A percentile compares a stretch with the other conserved stretches of the same genome.
These are phyloP conservation scores for Toxonevra muliebris DNA, from an alignment of 2,888 invertebrate genomes.

Conservation along the genomic window DNA sequence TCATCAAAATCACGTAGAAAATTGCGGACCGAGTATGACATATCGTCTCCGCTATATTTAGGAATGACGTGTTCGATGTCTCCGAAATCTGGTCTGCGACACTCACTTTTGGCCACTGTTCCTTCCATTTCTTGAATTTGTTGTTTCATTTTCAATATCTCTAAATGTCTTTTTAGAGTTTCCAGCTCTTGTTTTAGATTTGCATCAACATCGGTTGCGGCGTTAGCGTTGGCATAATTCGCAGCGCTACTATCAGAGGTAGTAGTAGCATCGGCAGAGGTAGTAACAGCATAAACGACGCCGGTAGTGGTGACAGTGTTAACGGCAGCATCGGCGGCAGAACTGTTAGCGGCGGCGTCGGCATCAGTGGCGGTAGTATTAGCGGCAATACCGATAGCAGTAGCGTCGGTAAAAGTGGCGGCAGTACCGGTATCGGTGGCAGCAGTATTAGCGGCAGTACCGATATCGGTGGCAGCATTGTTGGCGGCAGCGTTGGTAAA, in stretches of 20 bases:
- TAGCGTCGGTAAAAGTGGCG: neutral
- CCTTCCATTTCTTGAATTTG: neutral
- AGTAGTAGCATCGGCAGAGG: too few species aligned
- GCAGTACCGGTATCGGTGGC: neutral
- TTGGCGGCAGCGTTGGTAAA: too few species aligned
- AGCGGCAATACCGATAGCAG: neutral
- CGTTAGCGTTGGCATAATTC: neutral
- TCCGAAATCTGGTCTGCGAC: conserved; percentile 3
- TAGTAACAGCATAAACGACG: too few species aligned
- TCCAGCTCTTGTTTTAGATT: neutral
- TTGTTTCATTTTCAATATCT: conserved; percentile 5
- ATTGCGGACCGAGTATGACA: neutral
- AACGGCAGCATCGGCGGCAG: neutral
- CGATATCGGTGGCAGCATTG: too few species aligned
- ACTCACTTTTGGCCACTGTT: neutral
- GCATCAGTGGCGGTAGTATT: neutral
- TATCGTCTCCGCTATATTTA: conserved; percentile 15
- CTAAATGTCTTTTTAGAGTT: neutral
- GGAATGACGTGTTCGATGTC: conserved; percentile 23
- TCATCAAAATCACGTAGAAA: conserved; percentile 24
- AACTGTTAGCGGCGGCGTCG: neutral
- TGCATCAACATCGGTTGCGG: neutral
- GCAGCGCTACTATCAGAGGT: too few species aligned
- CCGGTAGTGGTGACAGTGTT: neutral
- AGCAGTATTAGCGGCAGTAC: too few species aligned